Evolutionary conservation across 2,113 vertebrate species (phyloP), one percentile per base, ranked within the genome.

Genomic region (Xiphorhynchus elegans): DNA sequence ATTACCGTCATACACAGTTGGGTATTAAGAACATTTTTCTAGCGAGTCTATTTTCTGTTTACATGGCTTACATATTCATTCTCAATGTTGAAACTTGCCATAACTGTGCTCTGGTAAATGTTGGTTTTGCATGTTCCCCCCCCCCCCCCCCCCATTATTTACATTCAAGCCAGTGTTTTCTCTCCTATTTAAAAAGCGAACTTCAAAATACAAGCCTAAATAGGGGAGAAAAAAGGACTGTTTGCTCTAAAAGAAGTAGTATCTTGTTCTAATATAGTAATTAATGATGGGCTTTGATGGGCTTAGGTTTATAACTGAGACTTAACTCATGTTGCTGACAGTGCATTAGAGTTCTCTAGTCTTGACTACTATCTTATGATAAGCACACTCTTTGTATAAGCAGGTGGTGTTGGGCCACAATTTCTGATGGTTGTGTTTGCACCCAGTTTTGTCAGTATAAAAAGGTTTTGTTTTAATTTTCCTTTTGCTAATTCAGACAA

Each of bases 91-190:
- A 75, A 79, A 53, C 14, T 58, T 88, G 5, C 14, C 6, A 3
- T 42, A 40, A 20, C 6, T 28, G 25, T 66, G 14, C 13, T 79
- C 6, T 58, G 20, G 6, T 63, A 50, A 53, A 8, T 79, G 35
- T 73, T 13, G 3, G 4, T 31, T 78, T 74, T 66, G 5, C 25
- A 4, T 49, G 11, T 2, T 12, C 1, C 0, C 42, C n/a, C 13
- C 1, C 14, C 17, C 17, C 19, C 19, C 46, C n/a, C n/a, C n/a
- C n/a, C 46, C 46, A 1, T 75, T 3, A 24, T 63, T 73, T 74
- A 10, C 2, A 9, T 80, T 87, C 15, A 73, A 89, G 13, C 9
- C 17, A 49, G 11, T 55, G 19, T 72, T 83, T 3, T 21, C 7
- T 47, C 23, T 82, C 17, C 25, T 58, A 88, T 52, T 60, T 50